These are phyloP conservation scores for Esox lucius DNA, from an alignment of 2,797 vertebrate genomes.

Conservation along the genomic window DNA sequence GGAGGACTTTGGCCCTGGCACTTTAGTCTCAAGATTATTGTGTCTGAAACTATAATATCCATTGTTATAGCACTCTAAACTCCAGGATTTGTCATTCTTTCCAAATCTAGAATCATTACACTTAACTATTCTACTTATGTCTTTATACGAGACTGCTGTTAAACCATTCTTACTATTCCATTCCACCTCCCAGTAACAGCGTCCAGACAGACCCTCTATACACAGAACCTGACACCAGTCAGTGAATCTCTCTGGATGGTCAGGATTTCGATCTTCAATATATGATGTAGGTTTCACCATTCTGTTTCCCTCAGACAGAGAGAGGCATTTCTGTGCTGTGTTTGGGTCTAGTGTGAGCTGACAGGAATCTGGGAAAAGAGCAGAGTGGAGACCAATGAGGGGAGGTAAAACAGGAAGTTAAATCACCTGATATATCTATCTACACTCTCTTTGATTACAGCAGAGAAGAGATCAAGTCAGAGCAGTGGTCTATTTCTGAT, in stretches of 20 bases:
- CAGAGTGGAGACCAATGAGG: background rate
- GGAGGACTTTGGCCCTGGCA: background rate
- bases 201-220: background rate
- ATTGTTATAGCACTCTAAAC: background rate
- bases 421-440: background rate
- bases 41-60: background rate
- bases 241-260: background rate
- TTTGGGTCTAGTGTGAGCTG: constrained; percentile 2
- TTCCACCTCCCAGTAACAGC: background rate
- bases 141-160: background rate
- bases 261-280: background rate
- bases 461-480: background rate
- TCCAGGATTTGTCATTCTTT: background rate
- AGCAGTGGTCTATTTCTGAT: too few species aligned
- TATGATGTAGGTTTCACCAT: background rate
- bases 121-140: background rate
- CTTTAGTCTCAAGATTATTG: background rate
- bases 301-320: background rate
- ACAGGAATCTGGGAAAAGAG: background rate
- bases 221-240: background rate
- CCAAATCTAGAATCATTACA: background rate
- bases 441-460: background rate
- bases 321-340: background rate
- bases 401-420: background rate
- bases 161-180: background rate